A percentile compares a stretch with the other conserved stretches of the same genome.
These are phyloP conservation scores for Hydractinia symbiolongicarpus DNA, from an alignment of 30 jellyfish, hydroid and myxozoan species.

Conservation along the genomic window DNA sequence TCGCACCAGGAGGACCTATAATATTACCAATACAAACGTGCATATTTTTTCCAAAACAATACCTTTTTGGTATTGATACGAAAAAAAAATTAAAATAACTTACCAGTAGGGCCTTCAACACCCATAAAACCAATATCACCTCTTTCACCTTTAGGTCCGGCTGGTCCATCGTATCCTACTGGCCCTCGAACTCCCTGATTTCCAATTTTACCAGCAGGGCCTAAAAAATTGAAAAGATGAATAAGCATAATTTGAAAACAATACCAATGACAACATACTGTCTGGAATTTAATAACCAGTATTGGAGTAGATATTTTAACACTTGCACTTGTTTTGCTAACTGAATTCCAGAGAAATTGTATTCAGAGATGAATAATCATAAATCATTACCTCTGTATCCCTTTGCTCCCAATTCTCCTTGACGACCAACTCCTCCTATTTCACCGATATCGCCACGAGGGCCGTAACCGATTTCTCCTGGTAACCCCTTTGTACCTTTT, in stretches of 20 bases:
- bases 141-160: constrained; percentile 63
- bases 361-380: neutral
- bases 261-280: neutral
- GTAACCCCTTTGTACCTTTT: constrained; percentile 14
- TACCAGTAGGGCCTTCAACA: constrained; percentile 63
- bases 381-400: constrained; percentile 24
- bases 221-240: neutral
- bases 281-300: neutral
- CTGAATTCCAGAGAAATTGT: too few species aligned
- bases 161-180: constrained; percentile 56
- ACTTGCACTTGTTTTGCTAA: too few species aligned
- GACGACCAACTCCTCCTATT: constrained; percentile 30
- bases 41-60: neutral
- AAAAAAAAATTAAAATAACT: neutral
- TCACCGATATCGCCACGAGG: constrained; percentile 66
- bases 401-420: constrained; percentile 32
- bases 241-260: neutral
- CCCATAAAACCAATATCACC: constrained; percentile 71
- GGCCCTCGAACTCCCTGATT: constrained; percentile 50
- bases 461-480: constrained; percentile 58
- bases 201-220: constrained; percentile 47
- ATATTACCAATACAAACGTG: neutral
- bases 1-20: constrained; percentile 38
- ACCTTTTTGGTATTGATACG: neutral
- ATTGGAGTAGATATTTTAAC: neutral